Evolutionary conservation across 2,888 invertebrate genomes (phyloP).

Genomic region (Phortica okadai): DNA sequence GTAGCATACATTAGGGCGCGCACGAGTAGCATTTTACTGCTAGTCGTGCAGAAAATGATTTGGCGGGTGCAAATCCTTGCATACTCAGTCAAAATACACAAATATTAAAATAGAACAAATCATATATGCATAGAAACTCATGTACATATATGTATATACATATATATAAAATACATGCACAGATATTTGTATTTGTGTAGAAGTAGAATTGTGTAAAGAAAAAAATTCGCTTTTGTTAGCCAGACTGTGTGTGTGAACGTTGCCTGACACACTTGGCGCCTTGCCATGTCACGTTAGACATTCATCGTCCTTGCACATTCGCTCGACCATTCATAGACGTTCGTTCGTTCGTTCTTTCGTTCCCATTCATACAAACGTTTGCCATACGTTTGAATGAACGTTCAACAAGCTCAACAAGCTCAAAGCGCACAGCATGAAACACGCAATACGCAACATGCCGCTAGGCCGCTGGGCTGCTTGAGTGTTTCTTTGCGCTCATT

Average conservation of each 20-base stretch:
- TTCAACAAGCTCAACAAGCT: too few species aligned
- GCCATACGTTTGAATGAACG: too few species aligned
- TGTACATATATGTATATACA: neutral
- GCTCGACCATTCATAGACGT: neutral
- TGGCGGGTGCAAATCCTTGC: neutral
- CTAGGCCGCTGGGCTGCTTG: too few species aligned
- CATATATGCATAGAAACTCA: neutral
- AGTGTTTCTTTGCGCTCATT: neutral
- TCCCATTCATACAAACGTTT: too few species aligned
- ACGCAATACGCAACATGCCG: too few species aligned
- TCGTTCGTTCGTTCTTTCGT: too few species aligned
- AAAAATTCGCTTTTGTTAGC: too few species aligned
- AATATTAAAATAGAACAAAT: neutral
- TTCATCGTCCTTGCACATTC: neutral
- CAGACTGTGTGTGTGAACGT: neutral
- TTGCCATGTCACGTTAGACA: conserved; percentile 14
- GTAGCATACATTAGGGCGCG: neutral
- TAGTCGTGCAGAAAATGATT: neutral
- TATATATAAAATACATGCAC: neutral
- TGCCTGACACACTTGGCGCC: conserved; percentile 1
- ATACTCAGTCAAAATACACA: neutral
- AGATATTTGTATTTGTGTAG: too few species aligned
- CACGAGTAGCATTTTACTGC: neutral
- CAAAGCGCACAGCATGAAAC: too few species aligned
- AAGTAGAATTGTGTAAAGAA: too few species aligned